Evolutionary conservation across 1,140 invertebrate species (phyloP).

Genomic region (Telenomus remus): DNA sequence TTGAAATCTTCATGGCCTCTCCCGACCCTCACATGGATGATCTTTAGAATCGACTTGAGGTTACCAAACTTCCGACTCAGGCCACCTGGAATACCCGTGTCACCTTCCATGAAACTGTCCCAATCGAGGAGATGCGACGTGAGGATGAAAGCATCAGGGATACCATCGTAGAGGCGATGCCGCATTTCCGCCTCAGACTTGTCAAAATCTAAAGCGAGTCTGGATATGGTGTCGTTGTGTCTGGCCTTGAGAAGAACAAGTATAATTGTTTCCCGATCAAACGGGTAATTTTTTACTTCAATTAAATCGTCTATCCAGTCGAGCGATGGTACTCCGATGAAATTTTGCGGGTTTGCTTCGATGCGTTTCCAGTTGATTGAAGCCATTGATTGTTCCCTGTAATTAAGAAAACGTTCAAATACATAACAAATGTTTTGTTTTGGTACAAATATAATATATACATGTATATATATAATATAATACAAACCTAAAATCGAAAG

Average conservation of each 20-base stretch:
- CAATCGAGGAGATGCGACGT: constrained; percentile 1
- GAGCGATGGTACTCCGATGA: constrained; percentile 1
- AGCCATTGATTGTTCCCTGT: too few relatives aligned
- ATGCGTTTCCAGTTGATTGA: too few relatives aligned
- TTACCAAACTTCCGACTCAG: neutral
- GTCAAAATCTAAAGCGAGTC: constrained; percentile 1
- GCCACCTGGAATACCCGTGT: neutral
- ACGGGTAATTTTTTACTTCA: neutral
- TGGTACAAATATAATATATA: too few relatives aligned
- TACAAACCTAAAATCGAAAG: too few relatives aligned
- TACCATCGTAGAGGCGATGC: neutral
- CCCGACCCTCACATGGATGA: neutral
- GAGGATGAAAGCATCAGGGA: neutral
- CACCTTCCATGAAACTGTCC: neutral
- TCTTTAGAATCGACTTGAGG: constrained; percentile 9
- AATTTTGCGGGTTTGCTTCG: neutral
- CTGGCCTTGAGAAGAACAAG: constrained; percentile 7
- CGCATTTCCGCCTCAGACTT: neutral
- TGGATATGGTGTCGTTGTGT: neutral
- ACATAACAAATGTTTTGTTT: too few relatives aligned
- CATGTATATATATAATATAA: too few relatives aligned
- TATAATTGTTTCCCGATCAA: neutral
- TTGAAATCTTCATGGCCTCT: neutral
- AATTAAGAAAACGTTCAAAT: too few relatives aligned
- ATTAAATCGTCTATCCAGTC: neutral